phyloP scores from a whole-genome alignment of 2,888 invertebrate species.

The Stenotaenia linearis region DNA sequence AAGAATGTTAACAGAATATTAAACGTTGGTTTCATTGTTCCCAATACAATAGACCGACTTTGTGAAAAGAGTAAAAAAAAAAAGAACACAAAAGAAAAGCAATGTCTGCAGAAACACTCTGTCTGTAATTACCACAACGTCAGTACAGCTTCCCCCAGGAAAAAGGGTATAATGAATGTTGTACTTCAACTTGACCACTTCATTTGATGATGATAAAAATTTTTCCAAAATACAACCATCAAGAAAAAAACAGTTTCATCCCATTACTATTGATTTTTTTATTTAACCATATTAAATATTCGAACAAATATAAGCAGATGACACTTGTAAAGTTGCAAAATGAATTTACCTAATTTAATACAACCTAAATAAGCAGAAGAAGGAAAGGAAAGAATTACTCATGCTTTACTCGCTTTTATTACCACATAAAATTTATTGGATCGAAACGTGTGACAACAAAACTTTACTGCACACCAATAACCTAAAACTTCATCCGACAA shows the following conservation, averaged over 20 bases:
- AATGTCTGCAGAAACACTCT: conserved; percentile 1
- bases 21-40: conserved; percentile 9
- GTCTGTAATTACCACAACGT: conserved; percentile 1
- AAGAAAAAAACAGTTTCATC: not conserved
- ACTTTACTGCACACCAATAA: not conserved
- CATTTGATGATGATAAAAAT: not conserved
- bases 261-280: not conserved
- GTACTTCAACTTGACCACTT: not conserved
- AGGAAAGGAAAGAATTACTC: too few relatives aligned
- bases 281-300: too few relatives aligned
- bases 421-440: not conserved
- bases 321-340: not conserved
- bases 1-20: conserved; percentile 9
- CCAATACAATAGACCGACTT: conserved; percentile 1
- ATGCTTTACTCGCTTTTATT: not conserved
- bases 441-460: not conserved
- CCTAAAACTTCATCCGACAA: not conserved
- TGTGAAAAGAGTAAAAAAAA: not conserved
- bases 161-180: conserved; percentile 1
- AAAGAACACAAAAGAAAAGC: conserved; percentile 1
- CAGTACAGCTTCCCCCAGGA: not conserved
- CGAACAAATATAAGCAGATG: too few relatives aligned
- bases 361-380: not conserved
- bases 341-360: not conserved
- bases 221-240: not conserved